Conservation (phyloP, 1,140 invertebrate species). For the Sarcophaga peregrina region DNA sequence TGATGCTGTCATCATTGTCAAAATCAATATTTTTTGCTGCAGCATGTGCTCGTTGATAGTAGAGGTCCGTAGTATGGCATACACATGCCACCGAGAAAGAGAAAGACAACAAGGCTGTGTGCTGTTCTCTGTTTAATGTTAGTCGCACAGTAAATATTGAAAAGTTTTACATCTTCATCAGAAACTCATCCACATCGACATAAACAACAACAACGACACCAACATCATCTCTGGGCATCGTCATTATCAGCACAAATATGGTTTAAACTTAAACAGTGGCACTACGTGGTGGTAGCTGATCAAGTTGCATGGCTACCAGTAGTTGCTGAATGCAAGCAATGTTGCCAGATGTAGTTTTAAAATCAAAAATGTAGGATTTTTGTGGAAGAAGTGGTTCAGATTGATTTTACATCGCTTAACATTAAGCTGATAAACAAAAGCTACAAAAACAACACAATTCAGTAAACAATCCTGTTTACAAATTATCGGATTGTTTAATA, state of each 20-base stretch:
- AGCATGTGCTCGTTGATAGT: neutral
- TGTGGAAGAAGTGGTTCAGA: no score
- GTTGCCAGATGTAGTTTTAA: no score
- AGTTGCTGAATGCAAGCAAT: no score
- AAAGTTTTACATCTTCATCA: neutral
- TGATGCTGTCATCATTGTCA: neutral
- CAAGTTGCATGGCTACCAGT: no score
- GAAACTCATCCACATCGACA: neutral
- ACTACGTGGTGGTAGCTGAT: no score
- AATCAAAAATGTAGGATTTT: no score
- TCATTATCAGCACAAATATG: neutral
- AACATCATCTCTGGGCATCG: neutral
- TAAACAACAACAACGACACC: neutral
- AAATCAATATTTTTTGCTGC: neutral
- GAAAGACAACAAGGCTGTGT: neutral
- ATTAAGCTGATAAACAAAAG: no score
- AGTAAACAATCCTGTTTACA: no score
- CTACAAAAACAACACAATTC: no score
- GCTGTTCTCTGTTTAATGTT: neutral
- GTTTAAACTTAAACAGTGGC: neutral
- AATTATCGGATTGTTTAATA: no score
- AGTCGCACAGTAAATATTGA: neutral
- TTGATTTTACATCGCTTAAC: no score
- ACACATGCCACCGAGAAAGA: no score
- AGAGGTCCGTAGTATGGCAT: neutral